Evolutionary conservation across 2,888 invertebrate species (phyloP), one percentile per base, ranked within the genome.

Genomic region (Acleris laterana): DNA sequence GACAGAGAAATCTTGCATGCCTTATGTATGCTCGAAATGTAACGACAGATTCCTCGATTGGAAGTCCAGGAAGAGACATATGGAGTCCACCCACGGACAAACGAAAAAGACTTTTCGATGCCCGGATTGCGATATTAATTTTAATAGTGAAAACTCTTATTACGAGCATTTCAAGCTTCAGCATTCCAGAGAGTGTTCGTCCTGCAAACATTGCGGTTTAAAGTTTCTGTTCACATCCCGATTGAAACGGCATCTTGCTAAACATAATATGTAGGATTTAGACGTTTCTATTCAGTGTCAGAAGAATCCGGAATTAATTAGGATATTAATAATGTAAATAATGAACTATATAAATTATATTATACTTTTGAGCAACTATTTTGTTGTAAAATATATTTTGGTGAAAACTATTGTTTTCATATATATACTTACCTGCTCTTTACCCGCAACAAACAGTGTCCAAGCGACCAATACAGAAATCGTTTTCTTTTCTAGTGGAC

Each of bases 131-230:
- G 83, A 87, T 60, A 76, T 89, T 0, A 85, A 83, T 20, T 90
- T 87, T 66, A 73, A 76, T 0, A 85, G 79, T 2, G 88, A 87
- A 28, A 83, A 81, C 38, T 76, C 84, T 0, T 90, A 89, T 59
- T 91, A 91, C 49, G 86, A 86, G 3, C 90, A 91, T 69, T 90
- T 87, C 59, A 90, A 85, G 46, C 63, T 90, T 7, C 86, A 88
- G 5, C 90, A 90, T 73, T 89, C 90, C 0, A 83, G 84, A 16
- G 88, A 89, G 51, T 88, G 88, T 65, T 82, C 82, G 19, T 76
- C 83, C 9, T 91, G 90, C 57, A 89, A 90, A 69, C 87, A 89
- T 52, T 91, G 90, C 68, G 90, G 90, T 0, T 73, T 88, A 72
- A 90, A 90, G 63, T 91, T 90, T 60, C 73, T 88, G 22, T 88